Evolutionary conservation across 2,797 vertebrate species (phyloP).

Genomic region (Crenuchus spilurus): DNA sequence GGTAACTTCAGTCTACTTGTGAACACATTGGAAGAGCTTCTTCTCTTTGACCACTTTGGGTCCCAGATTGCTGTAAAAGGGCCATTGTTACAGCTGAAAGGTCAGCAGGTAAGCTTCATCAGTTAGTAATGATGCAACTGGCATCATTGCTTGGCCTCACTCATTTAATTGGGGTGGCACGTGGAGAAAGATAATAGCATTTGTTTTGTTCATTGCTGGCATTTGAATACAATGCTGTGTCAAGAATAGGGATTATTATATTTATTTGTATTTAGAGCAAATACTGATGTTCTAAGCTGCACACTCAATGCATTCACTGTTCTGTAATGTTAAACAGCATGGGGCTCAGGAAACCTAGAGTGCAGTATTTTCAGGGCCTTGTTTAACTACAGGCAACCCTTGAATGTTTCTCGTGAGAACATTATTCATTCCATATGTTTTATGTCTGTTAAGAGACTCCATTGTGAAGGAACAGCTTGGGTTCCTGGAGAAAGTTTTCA

Average conservation of each 20-base stretch:
- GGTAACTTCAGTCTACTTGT: neutral
- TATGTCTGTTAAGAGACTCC: constrained; percentile 72
- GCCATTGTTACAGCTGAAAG: neutral
- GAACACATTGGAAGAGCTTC: neutral
- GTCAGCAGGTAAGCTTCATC: neutral
- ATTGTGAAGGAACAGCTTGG: constrained; percentile 72
- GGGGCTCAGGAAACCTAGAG: constrained; percentile 49
- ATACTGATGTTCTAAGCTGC: constrained; percentile 10
- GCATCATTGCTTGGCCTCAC: neutral
- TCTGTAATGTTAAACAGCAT: constrained; percentile 44
- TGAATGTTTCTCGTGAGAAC: constrained; percentile 77
- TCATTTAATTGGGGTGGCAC: neutral
- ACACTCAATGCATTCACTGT: constrained; percentile 41
- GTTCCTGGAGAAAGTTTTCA: constrained; percentile 64
- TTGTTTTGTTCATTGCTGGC: neutral
- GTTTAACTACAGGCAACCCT: constrained; percentile 74
- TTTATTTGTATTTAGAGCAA: no score
- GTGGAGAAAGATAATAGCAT: neutral
- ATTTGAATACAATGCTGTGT: neutral
- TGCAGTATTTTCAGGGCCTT: constrained; percentile 67
- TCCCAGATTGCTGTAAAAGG: neutral
- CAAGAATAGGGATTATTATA: neutral
- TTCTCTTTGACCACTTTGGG: neutral
- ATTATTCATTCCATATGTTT: constrained; percentile 85
- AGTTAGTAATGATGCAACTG: neutral